Base-by-base conservation (phyloP, 1,140 invertebrate genomes). In the Caligus rogercresseyi region DNA sequence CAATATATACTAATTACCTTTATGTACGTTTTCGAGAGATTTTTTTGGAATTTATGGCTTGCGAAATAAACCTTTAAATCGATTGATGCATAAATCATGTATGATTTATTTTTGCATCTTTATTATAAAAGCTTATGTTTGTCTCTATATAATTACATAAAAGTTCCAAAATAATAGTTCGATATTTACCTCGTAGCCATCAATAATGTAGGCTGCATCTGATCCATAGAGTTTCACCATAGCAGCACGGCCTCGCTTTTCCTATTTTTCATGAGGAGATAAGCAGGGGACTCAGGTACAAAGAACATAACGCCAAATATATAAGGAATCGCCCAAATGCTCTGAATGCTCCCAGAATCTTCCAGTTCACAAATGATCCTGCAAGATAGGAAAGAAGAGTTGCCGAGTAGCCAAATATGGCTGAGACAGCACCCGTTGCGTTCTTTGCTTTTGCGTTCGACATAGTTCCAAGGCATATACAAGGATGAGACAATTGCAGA, bases 401-500 rank as follows among this genome's bases (percentile, higher is more conserved):
- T 25, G 20, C 57, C 18, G 24, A 26, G 24, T 60, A 26, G 24
- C 57, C 57, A 21, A 60, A 25, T 2, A 60, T 14, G 15, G 23
- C 26, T 3, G 25, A 43, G 3, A 60, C n/a, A 2, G 43, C 57
- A 11, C 57, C 57, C 25, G 18, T 18, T 3, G 16, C 3, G 24
- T 25, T 43, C 21, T 60, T 60, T 60, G 23, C 21, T 43, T 60
- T 19, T 26, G 23, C 3, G 21, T 60, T 54, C 53, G 4, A 31
- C 57, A 60, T 18, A 60, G 15, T 25, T 60, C 57, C 24, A 60
- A 3, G 2, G 26, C 26, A 25, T 60, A 60, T 1, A 60, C 20
- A 53, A 26, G 15, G n/a, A 43, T 60, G 24, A 60, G 24, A 43
- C 57, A 60, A 25, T 60, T 60, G 21, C 57, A 60, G n/a, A 25